Evolutionary conservation across 2,888 invertebrate species (phyloP), one percentile per base, ranked within the genome.

Genomic region (Heteropelma amictum): DNA sequence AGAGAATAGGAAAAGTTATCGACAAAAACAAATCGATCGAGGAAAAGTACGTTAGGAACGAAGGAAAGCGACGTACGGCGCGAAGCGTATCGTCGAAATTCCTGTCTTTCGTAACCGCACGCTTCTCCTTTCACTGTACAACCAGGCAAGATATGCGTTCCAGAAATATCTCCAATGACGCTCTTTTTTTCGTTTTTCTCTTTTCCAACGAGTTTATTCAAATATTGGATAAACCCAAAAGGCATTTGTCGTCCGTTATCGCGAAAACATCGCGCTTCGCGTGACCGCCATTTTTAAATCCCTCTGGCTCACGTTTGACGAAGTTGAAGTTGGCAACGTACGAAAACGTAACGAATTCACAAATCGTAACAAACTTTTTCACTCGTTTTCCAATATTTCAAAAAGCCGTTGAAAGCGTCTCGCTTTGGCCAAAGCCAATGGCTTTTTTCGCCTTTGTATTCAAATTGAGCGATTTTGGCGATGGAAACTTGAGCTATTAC

Each of bases 61-160:
- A n/a, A n/a, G n/a, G n/a, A n/a, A n/a, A n/a, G n/a, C n/a, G n/a
- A n/a, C n/a, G n/a, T n/a, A n/a, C 33, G 26, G 35, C 54, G 28
- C 21, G 21, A 45, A 21, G 7, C 7, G 21, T 19, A 21, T 8
- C n/a, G n/a, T n/a, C n/a, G n/a, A n/a, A n/a, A n/a, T n/a, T n/a
- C n/a, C n/a, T n/a, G n/a, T n/a, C n/a, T n/a, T n/a, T n/a, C n/a
- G n/a, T n/a, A n/a, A n/a, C n/a, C n/a, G n/a, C n/a, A n/a, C n/a
- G n/a, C n/a, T n/a, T n/a, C n/a, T n/a, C n/a, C 65, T 28, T 54
- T 28, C 54, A 71, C 38, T 70, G 65, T 63, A 70, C 64, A 70
- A n/a, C 71, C 72, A 63, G 76, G 76, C 76, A 76, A 76, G 76
- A 76, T 64, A 69, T 30, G 53, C 60, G 49, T 64, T 64, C 47